Evolutionary conservation across 1,140 invertebrate genomes (phyloP).

Genomic region (Sinella curviseta): DNA sequence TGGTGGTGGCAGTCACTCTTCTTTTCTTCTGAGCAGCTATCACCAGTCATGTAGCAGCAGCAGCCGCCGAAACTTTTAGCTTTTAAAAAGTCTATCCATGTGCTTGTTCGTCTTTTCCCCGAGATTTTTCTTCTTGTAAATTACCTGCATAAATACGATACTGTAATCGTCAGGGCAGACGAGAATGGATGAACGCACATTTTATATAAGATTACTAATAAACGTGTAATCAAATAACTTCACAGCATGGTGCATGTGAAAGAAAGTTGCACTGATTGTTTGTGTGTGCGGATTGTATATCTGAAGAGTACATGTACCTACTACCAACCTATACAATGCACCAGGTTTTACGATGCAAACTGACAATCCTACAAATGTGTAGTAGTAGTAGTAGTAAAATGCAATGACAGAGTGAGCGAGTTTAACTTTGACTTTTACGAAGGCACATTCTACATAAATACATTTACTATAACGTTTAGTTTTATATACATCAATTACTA

Average conservation of each 20-base stretch:
- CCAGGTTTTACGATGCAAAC: background rate
- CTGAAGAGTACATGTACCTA: too few relatives aligned
- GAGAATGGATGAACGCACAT: background rate
- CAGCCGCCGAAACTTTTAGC: too few relatives aligned
- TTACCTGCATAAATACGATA: background rate
- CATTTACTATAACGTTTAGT: background rate
- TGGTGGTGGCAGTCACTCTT: too few relatives aligned
- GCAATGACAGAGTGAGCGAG: background rate
- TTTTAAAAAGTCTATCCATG: background rate
- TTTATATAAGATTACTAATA: constrained; percentile 1
- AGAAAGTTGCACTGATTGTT: background rate
- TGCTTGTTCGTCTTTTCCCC: too few relatives aligned
- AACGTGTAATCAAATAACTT: constrained; percentile 15
- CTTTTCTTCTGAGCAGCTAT: too few relatives aligned
- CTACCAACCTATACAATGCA: background rate
- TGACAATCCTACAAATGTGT: background rate
- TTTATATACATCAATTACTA: background rate
- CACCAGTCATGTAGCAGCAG: too few relatives aligned
- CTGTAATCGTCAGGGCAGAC: background rate
- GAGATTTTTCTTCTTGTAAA: too few relatives aligned
- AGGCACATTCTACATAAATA: background rate
- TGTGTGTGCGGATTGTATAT: too few relatives aligned
- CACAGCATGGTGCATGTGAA: background rate
- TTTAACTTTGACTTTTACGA: background rate
- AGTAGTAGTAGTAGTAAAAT: background rate